Conservation (phyloP, 2,888 invertebrate genomes). For the Nasonia oneida region DNA sequence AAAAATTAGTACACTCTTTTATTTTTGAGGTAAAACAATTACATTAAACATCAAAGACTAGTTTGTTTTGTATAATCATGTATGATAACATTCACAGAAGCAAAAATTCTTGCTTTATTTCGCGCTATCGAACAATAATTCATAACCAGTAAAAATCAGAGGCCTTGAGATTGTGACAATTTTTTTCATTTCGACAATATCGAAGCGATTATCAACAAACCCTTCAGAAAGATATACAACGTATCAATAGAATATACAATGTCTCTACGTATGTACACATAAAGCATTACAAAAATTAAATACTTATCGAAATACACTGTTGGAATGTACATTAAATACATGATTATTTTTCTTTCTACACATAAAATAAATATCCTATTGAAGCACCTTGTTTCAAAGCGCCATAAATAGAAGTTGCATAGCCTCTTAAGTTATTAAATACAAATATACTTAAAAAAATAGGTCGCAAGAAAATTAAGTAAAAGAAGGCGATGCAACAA, state of each 20-base stretch:
- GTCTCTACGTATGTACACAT: constrained; percentile 15
- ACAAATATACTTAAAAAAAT: constrained; percentile 12
- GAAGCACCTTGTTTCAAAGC: constrained; percentile 39
- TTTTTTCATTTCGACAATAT: constrained; percentile 13
- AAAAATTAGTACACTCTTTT: constrained; percentile 54
- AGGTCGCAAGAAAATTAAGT: not conserved
- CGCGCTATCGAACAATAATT: constrained; percentile 41
- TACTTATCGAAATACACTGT: not conserved
- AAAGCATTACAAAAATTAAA: constrained; percentile 28
- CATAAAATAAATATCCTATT: constrained; percentile 38
- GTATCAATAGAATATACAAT: not conserved
- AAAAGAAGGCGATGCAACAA: constrained; percentile 23
- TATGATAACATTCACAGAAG: constrained; percentile 54
- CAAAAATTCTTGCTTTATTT: constrained; percentile 50
- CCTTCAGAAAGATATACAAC: constrained; percentile 2
- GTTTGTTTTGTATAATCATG: constrained; percentile 21
- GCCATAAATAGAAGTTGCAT: constrained; percentile 17
- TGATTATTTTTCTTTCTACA: constrained; percentile 24
- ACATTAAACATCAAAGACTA: constrained; percentile 56
- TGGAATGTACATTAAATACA: not conserved
- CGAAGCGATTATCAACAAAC: constrained; percentile 3
- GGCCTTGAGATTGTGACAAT: constrained; percentile 23
- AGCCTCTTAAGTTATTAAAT: constrained; percentile 22
- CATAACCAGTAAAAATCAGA: constrained; percentile 25
- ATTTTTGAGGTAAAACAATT: constrained; percentile 47